Evolutionary conservation across 2,113 vertebrate species (phyloP).

Genomic region (Aspiorhynchus laticeps): DNA sequence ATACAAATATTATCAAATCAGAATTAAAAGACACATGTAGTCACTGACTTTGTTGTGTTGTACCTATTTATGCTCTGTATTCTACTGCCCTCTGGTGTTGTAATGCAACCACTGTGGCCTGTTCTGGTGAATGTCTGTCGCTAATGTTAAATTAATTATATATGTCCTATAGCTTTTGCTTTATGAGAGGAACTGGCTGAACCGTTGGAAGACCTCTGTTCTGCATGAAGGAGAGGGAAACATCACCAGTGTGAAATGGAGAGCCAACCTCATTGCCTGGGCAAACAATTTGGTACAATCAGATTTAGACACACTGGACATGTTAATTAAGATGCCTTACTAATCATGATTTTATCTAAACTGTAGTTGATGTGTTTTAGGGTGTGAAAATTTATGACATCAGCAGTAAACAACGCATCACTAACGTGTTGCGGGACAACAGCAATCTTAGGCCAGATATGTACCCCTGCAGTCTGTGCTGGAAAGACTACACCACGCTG

Average conservation of each 20-base stretch:
- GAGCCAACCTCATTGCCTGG: slow-evolving; percentile 94
- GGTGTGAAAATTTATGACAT: slow-evolving; percentile 97
- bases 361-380: slow-evolving; percentile 66
- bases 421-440: slow-evolving; percentile 93
- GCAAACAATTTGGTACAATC: slow-evolving; percentile 90
- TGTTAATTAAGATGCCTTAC: not conserved
- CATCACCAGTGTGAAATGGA: slow-evolving; percentile 93
- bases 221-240: slow-evolving; percentile 96
- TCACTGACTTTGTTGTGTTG: not conserved
- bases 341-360: not conserved
- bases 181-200: slow-evolving; percentile 95
- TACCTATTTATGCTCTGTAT: slow-evolving; percentile 52
- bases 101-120: not conserved
- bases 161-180: slow-evolving; percentile 80
- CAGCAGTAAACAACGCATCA: slow-evolving; percentile 93
- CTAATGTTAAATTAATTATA: not conserved
- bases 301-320: not conserved
- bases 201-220: slow-evolving; percentile 88
- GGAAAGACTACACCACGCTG: slow-evolving; percentile 92
- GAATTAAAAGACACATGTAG: not conserved
- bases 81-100: slow-evolving; percentile 74
- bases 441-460: slow-evolving; percentile 92
- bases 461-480: slow-evolving; percentile 98
- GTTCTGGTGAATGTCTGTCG: not conserved
- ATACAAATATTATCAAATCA: not conserved